Conservation (phyloP, 2,113 vertebrate genomes). For the Malaclemys terrapin region DNA sequence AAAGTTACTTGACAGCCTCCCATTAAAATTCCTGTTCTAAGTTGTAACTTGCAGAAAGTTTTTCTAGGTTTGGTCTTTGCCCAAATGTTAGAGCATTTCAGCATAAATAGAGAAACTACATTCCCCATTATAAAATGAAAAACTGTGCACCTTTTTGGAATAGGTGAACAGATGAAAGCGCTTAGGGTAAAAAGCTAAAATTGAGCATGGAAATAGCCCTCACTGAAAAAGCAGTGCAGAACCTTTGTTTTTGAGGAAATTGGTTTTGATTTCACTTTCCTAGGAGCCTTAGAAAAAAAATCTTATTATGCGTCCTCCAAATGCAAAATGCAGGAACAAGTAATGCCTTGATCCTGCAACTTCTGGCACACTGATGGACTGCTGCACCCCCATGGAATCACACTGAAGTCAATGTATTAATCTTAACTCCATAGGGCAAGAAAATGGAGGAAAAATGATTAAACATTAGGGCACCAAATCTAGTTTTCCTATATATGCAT, state of each 20-base stretch:
- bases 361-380: not conserved
- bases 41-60: not conserved
- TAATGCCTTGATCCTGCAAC: not conserved
- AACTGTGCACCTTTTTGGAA: not conserved
- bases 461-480: too few relatives aligned
- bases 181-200: not conserved
- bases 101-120: not conserved
- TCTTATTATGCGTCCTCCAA: too few relatives aligned
- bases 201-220: not conserved
- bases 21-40: not conserved
- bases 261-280: not conserved
- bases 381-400: not conserved
- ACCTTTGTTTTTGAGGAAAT: not conserved
- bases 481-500: not conserved
- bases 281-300: not conserved
- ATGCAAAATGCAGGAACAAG: not conserved
- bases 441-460: not conserved
- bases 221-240: not conserved
- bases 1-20: not conserved
- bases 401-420: not conserved
- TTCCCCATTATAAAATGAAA: not conserved
- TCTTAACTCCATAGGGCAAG: accelerated
- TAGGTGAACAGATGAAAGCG: not conserved
- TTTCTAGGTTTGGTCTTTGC: not conserved
- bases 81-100: not conserved